Evolutionary conservation across 2,888 invertebrate species (phyloP).

Genomic region (Cenopis cana): DNA sequence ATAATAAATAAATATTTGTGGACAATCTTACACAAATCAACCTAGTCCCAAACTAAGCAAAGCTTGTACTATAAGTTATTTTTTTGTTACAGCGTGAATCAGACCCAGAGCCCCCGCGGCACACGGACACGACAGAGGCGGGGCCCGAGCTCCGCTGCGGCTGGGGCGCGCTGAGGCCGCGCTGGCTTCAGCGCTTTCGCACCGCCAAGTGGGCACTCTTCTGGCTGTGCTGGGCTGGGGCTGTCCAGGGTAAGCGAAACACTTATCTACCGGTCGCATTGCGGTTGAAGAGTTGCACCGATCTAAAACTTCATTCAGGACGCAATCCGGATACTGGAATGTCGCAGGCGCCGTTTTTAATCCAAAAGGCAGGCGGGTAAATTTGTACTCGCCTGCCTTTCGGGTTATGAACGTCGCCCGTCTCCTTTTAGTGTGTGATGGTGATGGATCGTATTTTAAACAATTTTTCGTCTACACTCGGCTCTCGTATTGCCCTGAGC

Average conservation of each 20-base stretch:
- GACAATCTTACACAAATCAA: no score
- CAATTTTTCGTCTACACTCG: not conserved
- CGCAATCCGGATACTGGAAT: no score
- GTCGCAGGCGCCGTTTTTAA: no score
- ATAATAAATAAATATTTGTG: no score
- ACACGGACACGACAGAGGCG: not conserved
- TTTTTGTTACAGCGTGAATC: conserved; percentile 20
- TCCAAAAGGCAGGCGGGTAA: no score
- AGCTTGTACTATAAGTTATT: not conserved
- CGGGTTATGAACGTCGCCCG: not conserved
- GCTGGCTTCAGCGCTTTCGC: conserved; percentile 88
- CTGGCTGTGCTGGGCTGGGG: conserved; percentile 92
- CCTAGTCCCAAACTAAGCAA: no score
- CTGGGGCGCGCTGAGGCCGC: conserved; percentile 87
- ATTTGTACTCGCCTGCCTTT: not conserved
- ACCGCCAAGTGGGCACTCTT: conserved; percentile 92
- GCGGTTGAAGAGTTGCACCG: no score
- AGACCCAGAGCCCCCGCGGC: conserved; percentile 10
- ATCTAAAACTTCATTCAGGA: not conserved
- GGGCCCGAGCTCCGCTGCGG: conserved; percentile 82
- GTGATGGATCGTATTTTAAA: no score
- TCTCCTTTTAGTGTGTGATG: not conserved
- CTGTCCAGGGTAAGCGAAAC: conserved; percentile 87
- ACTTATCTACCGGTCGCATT: no score
- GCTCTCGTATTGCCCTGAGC: not conserved